Conservation (phyloP, 2,797 vertebrate species). For the Schizothorax lantsangensis region DNA sequence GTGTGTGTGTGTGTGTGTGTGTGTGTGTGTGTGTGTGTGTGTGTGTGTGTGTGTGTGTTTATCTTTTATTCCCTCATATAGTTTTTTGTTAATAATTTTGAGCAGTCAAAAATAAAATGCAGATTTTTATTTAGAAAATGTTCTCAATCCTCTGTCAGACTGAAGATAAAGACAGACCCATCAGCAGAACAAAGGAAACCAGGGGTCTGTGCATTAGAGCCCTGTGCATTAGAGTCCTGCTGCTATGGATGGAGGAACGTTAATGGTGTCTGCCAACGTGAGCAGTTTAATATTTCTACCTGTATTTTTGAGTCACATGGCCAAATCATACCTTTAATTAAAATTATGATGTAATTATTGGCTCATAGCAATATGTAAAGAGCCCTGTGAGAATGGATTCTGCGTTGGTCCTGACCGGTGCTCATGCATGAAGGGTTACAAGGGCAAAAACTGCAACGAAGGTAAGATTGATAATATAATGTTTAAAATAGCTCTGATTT, state of each 20-base stretch:
- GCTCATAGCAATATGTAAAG: conserved; percentile 68
- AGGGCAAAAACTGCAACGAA: conserved; percentile 71
- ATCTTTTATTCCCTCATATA: background rate
- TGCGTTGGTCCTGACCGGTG: conserved; percentile 74
- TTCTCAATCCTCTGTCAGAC: conserved; percentile 4
- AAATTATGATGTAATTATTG: background rate
- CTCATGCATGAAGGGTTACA: conserved; percentile 71
- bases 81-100: background rate
- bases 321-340: background rate
- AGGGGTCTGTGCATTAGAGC: conserved; percentile 68
- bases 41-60: no score
- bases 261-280: conserved; percentile 71
- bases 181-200: conserved; percentile 27
- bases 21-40: no score
- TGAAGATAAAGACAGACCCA: conserved; percentile 61
- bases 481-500: background rate
- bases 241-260: conserved; percentile 76
- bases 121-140: conserved; percentile 7
- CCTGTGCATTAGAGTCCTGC: conserved; percentile 70
- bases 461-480: conserved; percentile 62
- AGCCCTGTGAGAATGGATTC: conserved; percentile 70
- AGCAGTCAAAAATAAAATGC: background rate
- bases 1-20: no score
- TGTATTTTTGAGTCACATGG: background rate
- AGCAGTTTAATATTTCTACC: conserved; percentile 58